A percentile compares a stretch with the other conserved stretches of the same genome.
Evolutionary conservation across 2,797 vertebrate species (phyloP).

Genomic region (Pachyuromys duprasi): DNA sequence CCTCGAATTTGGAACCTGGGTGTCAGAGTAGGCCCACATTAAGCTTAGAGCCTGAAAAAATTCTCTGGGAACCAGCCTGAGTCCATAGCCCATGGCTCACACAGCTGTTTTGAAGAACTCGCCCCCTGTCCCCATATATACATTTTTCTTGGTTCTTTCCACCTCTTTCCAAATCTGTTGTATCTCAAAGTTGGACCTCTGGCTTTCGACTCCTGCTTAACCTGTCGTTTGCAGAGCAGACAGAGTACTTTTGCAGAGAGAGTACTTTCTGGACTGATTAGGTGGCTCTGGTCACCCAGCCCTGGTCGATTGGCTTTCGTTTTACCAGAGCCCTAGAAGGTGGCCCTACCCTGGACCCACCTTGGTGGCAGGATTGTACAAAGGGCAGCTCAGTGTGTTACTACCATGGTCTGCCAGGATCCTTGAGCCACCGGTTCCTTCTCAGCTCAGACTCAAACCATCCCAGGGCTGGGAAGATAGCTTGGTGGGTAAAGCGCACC

Average conservation of each 20-base stretch:
- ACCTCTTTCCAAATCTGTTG: not conserved
- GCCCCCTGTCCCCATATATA: not conserved
- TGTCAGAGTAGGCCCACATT: slow-evolving; percentile 57
- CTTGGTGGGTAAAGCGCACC: not conserved
- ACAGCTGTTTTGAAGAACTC: not conserved
- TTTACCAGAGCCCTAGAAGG: not conserved
- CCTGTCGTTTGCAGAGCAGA: not conserved
- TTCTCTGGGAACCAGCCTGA: not conserved
- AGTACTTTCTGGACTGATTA: not conserved
- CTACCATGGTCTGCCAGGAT: not conserved
- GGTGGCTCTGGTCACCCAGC: too few species aligned
- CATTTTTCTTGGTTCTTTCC: not conserved
- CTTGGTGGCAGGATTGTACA: fast-evolving
- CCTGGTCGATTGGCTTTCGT: fast-evolving
- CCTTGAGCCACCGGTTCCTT: not conserved
- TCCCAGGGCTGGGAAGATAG: not conserved
- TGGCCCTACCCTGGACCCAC: too few species aligned
- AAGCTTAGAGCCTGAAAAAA: slow-evolving; percentile 38
- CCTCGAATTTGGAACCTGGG: slow-evolving; percentile 33
- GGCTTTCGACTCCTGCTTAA: not conserved
- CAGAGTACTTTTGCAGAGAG: too few species aligned
- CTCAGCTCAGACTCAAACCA: not conserved
- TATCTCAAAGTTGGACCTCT: not conserved
- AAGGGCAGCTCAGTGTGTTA: not conserved
- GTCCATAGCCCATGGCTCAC: not conserved